A percentile compares a stretch with the other conserved stretches of the same genome.
Evolutionary conservation across 2,113 vertebrate genomes (phyloP).

Genomic region (Xiphophorus hellerii): DNA sequence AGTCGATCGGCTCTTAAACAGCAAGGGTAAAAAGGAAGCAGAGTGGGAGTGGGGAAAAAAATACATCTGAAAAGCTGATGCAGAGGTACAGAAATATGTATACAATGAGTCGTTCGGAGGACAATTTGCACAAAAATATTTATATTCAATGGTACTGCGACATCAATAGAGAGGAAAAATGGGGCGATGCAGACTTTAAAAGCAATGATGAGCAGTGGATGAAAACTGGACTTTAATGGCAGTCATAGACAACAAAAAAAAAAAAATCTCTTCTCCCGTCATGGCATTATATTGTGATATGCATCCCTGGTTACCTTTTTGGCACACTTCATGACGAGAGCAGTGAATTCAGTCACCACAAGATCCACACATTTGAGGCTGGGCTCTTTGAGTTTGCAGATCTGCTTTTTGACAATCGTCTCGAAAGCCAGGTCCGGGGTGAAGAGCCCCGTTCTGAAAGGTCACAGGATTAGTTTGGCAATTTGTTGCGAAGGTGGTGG

Average conservation of each 20-base stretch:
- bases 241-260: constrained; percentile 30
- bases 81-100: constrained; percentile 20
- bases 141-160: constrained; percentile 12
- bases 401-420: constrained; percentile 98
- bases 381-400: constrained; percentile 97
- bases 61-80: constrained; percentile 27
- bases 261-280: constrained; percentile 28
- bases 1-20: constrained; percentile 1
- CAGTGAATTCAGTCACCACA: constrained; percentile 93
- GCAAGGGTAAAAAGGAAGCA: constrained; percentile 10
- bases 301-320: constrained; percentile 86
- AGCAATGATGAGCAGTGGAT: constrained; percentile 22
- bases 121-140: neutral
- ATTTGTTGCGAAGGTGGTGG: constrained; percentile 47
- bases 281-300: constrained; percentile 29
- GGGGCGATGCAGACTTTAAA: constrained; percentile 18
- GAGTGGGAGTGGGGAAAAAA: constrained; percentile 1
- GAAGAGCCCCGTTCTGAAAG: constrained; percentile 94
- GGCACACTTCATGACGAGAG: constrained; percentile 92
- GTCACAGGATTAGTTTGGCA: constrained; percentile 42
- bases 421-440: constrained; percentile 98
- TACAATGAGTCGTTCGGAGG: neutral
- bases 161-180: neutral
- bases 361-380: constrained; percentile 97
- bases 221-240: constrained; percentile 29